Conservation (phyloP, 2,888 invertebrate genomes). For the Tineola bisselliella region DNA sequence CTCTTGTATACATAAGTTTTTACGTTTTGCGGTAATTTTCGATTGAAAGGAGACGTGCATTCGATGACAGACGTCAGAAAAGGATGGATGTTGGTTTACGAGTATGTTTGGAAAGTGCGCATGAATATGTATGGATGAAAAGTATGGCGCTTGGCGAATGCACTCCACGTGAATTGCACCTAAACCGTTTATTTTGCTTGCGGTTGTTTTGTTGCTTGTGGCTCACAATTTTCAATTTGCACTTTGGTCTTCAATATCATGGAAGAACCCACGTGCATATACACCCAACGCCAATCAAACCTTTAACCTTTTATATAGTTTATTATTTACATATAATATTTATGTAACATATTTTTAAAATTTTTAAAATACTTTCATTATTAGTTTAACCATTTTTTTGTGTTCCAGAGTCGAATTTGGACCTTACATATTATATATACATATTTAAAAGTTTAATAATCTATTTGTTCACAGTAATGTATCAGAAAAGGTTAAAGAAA, state of each 20-base stretch:
- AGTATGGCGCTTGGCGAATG: constrained; percentile 31
- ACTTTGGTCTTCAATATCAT: constrained; percentile 4
- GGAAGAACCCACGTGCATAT: not conserved
- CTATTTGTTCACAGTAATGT: constrained; percentile 72
- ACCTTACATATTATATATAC: too few relatives aligned
- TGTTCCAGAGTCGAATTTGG: too few relatives aligned
- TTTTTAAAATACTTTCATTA: too few relatives aligned
- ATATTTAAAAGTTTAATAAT: not conserved
- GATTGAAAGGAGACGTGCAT: constrained; percentile 27
- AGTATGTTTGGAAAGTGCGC: constrained; percentile 20
- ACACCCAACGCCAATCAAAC: not conserved
- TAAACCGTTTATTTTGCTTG: constrained; percentile 32
- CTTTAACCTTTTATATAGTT: not conserved
- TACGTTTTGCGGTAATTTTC: constrained; percentile 20
- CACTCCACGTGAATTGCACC: constrained; percentile 18
- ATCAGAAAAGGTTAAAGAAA: constrained; percentile 90
- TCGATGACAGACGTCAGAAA: constrained; percentile 30
- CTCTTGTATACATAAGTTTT: constrained; percentile 1
- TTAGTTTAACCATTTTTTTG: too few relatives aligned
- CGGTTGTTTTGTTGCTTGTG: constrained; percentile 8
- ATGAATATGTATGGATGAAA: constrained; percentile 18
- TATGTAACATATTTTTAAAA: not conserved
- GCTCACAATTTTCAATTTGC: constrained; percentile 10
- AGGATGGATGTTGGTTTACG: constrained; percentile 37
- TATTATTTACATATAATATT: not conserved